Base-by-base conservation (phyloP, 2,113 vertebrate species). In the Gyps fulvus region DNA sequence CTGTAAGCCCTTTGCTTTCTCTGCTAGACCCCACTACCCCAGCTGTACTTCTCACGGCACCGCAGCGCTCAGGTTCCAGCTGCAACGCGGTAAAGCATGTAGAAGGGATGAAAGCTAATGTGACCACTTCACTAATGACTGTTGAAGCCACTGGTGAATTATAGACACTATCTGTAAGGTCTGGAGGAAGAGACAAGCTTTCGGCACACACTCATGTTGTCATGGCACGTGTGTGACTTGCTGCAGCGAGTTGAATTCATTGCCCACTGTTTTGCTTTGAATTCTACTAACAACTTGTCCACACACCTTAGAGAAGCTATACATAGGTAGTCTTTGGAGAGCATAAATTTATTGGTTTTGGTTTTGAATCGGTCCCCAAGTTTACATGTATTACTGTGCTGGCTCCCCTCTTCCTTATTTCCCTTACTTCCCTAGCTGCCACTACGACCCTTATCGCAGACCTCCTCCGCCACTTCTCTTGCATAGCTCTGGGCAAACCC, bases 51-150 rank as follows among this genome's bases (percentile, higher is more conserved):
- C 27, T 67, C 57, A 49, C 1, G 13, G 17, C 29, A 59, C 19
- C 0, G 0, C 43, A 67, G 47, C 10, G 7, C n/a, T 63, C n/a
- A 45, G 32, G 7, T 71, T 81, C 61, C 23, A 10, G 31, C 23
- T 40, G 42, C 47, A 66, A 87, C 87, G 20, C 22, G 40, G 10
- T 62, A 73, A 80, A 82, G 6, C 20, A 42, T 1, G 1, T 66
- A 61, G 72, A 80, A 90, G 34, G 9, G 23, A 34, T 59, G 57
- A 55, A 74, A 79, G 42, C 6, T 76, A 42, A 13, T 43, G n/a
- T 20, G 43, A 52, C 25, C 57, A 47, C 22, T 67, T 83, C 61
- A 31, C 13, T 65, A 59, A 69, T 21, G 32, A 40, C 34, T 34
- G 6, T 31, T 61, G 62, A 90, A 94, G 16, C 20, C 25, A 47